A percentile compares a stretch with the other conserved stretches of the same genome.
These are phyloP conservation scores for Caenorhabditis doughertyi DNA, from an alignment of 2,888 invertebrate species.

Conservation along the genomic window DNA sequence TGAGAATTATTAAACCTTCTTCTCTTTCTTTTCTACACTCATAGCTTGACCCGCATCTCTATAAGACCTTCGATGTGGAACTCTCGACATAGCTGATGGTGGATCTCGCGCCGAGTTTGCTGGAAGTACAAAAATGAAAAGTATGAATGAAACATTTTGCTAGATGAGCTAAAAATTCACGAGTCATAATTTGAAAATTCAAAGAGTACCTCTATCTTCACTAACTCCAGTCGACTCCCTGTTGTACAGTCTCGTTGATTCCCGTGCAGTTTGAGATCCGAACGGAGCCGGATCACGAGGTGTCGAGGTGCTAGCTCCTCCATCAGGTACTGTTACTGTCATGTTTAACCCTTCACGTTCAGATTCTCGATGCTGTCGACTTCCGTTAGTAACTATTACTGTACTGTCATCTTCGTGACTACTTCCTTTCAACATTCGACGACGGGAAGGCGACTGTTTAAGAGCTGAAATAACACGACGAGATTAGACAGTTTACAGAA, in stretches of 20 bases:
- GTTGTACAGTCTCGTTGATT: constrained; percentile 58
- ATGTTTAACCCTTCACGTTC: constrained; percentile 51
- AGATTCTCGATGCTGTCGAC: constrained; percentile 46
- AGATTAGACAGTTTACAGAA: too few species aligned
- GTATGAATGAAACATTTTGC: neutral
- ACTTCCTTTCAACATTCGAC: constrained; percentile 62
- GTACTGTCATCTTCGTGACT: constrained; percentile 51
- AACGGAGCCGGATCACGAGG: constrained; percentile 29
- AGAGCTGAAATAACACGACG: constrained; percentile 71
- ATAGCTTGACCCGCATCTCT: constrained; percentile 66
- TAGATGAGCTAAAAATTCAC: too few species aligned
- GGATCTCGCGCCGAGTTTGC: constrained; percentile 66
- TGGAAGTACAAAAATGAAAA: constrained; percentile 14
- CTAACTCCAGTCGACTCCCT: constrained; percentile 27
- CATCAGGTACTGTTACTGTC: constrained; percentile 32
- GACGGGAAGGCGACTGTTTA: constrained; percentile 76
- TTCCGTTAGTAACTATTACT: neutral
- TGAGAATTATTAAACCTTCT: constrained; percentile 62
- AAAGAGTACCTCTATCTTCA: constrained; percentile 39
- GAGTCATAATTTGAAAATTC: too few species aligned
- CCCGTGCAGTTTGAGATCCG: constrained; percentile 60
- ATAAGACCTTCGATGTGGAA: constrained; percentile 65
- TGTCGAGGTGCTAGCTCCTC: constrained; percentile 32
- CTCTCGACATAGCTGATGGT: constrained; percentile 57
- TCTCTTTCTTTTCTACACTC: constrained; percentile 68